A percentile compares a stretch with the other conserved stretches of the same genome.
Evolutionary conservation across 2,797 vertebrate species (phyloP).

Genomic region (Tokudaia muenninki): DNA sequence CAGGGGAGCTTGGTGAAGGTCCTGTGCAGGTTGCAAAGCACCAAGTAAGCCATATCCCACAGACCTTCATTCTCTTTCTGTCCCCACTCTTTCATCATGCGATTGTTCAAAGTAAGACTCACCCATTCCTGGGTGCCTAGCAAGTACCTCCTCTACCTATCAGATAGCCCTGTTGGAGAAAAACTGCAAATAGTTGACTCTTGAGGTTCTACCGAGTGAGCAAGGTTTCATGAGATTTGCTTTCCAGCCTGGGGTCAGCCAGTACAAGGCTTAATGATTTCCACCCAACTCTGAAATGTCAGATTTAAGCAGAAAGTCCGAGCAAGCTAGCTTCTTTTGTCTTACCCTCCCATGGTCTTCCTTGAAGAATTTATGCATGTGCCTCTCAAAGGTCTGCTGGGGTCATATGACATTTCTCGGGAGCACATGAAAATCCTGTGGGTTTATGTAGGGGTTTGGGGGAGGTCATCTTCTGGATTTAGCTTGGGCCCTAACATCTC

Average conservation of each 20-base stretch:
- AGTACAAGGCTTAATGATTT: neutral
- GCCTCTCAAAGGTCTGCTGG: neutral
- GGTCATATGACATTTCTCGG: neutral
- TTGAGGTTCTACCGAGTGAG: neutral
- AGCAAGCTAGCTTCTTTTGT: neutral
- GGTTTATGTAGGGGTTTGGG: neutral
- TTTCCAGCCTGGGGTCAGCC: neutral
- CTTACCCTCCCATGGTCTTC: neutral
- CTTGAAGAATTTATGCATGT: neutral
- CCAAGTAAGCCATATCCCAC: neutral
- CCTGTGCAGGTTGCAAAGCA: neutral
- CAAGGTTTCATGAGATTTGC: neutral
- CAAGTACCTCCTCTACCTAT: neutral
- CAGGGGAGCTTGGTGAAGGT: neutral
- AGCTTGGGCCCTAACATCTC: neutral
- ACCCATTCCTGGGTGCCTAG: neutral
- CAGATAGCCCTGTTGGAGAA: neutral
- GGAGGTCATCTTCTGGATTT: neutral
- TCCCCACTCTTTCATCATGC: neutral
- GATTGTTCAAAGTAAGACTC: conserved; percentile 10
- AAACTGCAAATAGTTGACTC: neutral
- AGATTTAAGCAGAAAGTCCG: neutral
- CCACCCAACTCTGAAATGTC: neutral
- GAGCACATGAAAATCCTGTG: neutral
- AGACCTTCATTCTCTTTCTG: neutral